Base-by-base conservation (phyloP, 2,113 vertebrate genomes). In the Caracal caracal region DNA sequence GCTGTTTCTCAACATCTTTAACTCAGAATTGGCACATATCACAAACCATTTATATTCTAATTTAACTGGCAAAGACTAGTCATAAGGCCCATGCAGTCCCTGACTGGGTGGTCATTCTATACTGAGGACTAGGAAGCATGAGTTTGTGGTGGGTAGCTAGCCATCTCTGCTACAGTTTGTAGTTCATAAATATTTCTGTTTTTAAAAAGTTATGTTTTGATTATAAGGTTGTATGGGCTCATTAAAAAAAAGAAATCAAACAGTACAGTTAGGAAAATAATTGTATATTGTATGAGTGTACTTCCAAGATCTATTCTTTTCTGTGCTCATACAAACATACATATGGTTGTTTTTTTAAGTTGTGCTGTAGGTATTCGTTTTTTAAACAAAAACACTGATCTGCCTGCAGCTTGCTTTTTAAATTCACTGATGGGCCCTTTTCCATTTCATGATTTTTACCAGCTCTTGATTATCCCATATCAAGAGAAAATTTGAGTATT, bases 131-230 rank as follows among this genome's bases (percentile, higher is more conserved):
- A 9, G 16, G 35, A 37, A 94, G 30, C 78, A 71, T 26, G 26
- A 75, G 43, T 51, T 47, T 82, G 10, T 49, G 4, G 4, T 90
- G 26, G 63, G n/a, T 37, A 68, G 49, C 9, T 73, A 49, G 43
- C 53, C 9, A 35, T 94, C 47, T 93, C 68, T 94, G 19, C 28
- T 82, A 30, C 8, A 61, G 15, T 33, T 16, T 82, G 10, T 93
- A 51, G 4, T 71, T 95, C 79, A 80, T 81, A 95, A 61, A 40
- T 92, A 26, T 71, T 30, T 90, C 78, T 53, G 22, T 65, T 95
- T 76, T 93, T 87, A 16, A 51, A 87, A 76, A 88, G n/a, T 89
- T 92, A 85, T n/a, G 2, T 88, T 90, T 88, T 80, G 91, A 84
- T 88, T 82, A 51, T 0, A 79, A 80, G 22, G 51, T 78, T 79